Percentiles rank a stretch among this genome's conserved stretches.
Conservation (phyloP, 2,797 vertebrate species). For the Garrulus glandarius region DNA sequence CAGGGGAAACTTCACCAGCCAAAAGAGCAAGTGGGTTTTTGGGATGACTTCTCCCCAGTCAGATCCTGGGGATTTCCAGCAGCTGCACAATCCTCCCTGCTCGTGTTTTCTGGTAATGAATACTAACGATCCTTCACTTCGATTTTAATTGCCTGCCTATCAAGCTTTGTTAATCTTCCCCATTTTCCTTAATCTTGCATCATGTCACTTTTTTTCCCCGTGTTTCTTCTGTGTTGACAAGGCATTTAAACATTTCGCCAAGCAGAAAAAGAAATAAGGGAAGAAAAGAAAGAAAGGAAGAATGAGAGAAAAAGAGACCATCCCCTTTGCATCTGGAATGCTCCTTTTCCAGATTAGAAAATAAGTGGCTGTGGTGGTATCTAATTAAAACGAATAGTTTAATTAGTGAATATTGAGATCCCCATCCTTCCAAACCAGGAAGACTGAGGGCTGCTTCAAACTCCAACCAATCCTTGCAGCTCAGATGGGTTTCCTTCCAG, state of each 20-base stretch:
- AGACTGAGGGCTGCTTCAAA: neutral
- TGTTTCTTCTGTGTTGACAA: constrained; percentile 68
- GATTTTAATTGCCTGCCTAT: constrained; percentile 55
- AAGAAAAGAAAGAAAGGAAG: neutral
- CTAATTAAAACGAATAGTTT: constrained; percentile 69
- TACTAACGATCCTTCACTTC: constrained; percentile 64
- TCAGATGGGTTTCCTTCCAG: neutral
- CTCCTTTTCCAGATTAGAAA: constrained; percentile 57
- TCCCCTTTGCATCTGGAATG: constrained; percentile 18
- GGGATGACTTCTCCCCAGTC: neutral
- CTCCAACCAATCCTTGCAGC: neutral
- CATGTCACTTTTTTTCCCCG: constrained; percentile 14
- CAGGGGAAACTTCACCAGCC: neutral
- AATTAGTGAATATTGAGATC: constrained; percentile 64
- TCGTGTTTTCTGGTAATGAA: constrained; percentile 57
- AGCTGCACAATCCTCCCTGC: constrained; percentile 17
- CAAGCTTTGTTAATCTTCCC: constrained; percentile 67
- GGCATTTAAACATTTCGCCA: constrained; percentile 61
- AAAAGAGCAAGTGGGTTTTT: constrained; percentile 10
- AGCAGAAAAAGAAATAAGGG: neutral
- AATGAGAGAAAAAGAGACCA: neutral
- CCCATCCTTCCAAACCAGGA: neutral
- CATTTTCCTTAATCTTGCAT: constrained; percentile 59
- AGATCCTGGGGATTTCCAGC: neutral
- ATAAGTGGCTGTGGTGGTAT: constrained; percentile 21